These are phyloP conservation scores for Patagioenas fasciata DNA, from an alignment of 2,113 vertebrate species.

Conservation along the genomic window DNA sequence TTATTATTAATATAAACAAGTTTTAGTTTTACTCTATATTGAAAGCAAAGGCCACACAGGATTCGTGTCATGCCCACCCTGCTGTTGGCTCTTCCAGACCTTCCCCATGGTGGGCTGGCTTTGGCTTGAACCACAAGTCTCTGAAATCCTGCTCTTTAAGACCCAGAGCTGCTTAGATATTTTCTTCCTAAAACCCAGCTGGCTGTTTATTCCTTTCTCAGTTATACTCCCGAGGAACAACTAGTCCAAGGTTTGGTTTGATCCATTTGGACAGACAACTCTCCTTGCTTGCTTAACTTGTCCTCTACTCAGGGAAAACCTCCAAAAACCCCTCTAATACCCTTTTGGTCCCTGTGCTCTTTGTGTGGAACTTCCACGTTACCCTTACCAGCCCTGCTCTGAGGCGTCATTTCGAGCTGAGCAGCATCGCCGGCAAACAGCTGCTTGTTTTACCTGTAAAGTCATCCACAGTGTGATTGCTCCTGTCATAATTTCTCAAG, in stretches of 20 bases:
- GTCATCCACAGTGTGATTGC: not conserved
- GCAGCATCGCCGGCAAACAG: not conserved
- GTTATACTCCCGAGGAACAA: not conserved
- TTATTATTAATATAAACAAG: not conserved
- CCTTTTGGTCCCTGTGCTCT: not conserved
- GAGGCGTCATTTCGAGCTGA: not conserved
- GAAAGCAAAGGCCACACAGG: not conserved
- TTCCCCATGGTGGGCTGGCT: not conserved
- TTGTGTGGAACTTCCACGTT: not conserved
- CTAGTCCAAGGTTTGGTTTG: not conserved
- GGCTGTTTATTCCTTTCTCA: not conserved
- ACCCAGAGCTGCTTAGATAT: not conserved
- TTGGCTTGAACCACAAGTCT: not conserved
- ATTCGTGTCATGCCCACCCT: not conserved
- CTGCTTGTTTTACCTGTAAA: not conserved
- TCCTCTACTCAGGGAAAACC: not conserved
- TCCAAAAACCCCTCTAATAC: not conserved
- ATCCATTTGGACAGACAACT: not conserved
- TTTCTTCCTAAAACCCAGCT: not conserved
- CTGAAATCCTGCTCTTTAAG: not conserved
- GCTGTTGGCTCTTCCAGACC: not conserved
- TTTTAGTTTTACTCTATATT: not conserved
- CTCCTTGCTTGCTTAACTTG: not conserved
- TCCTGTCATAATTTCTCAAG: slow-evolving; percentile 29
- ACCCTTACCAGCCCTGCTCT: not conserved